Evolutionary conservation across 2,113 vertebrate species (phyloP).

Genomic region (Entelurus aequoreus): DNA sequence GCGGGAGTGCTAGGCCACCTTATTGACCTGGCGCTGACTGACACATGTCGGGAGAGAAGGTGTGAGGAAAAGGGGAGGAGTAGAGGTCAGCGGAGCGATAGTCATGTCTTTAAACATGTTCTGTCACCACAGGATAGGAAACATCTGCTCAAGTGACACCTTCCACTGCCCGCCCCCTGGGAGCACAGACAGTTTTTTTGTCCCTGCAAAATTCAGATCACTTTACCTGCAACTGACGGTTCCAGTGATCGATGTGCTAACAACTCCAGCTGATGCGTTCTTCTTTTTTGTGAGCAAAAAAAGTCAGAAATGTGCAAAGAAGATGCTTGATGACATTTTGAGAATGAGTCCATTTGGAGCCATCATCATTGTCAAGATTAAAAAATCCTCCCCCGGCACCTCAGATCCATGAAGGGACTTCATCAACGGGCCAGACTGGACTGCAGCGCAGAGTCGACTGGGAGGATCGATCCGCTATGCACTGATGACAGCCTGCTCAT

Average conservation of each 20-base stretch:
- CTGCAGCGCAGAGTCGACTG: slow-evolving; percentile 26
- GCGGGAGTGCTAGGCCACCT: slow-evolving; percentile 54
- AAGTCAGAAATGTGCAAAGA: slow-evolving; percentile 20
- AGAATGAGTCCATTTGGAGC: slow-evolving; percentile 48
- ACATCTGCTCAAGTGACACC: slow-evolving; percentile 49
- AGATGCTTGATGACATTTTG: slow-evolving; percentile 42
- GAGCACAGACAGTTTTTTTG: slow-evolving; percentile 31
- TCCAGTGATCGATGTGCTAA: slow-evolving; percentile 38
- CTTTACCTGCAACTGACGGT: slow-evolving; percentile 21
- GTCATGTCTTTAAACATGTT: slow-evolving; percentile 38
- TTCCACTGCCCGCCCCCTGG: slow-evolving; percentile 12
- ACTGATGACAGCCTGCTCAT: slow-evolving; percentile 52
- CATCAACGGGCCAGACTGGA: slow-evolving; percentile 48
- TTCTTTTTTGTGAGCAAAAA: slow-evolving; percentile 18
- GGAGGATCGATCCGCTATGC: slow-evolving; percentile 51
- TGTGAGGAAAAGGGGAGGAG: slow-evolving; percentile 37
- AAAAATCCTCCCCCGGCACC: slow-evolving; percentile 36
- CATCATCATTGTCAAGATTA: slow-evolving; percentile 48
- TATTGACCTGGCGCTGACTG: slow-evolving; percentile 66
- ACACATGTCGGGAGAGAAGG: slow-evolving; percentile 56
- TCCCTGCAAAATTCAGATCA: slow-evolving; percentile 13
- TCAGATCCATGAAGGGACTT: slow-evolving; percentile 33
- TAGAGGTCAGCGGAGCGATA: slow-evolving; percentile 43
- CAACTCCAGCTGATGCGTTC: slow-evolving; percentile 15
- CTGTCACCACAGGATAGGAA: slow-evolving; percentile 21